Evolutionary conservation across 92 coral and sea anemone species (phyloP).

Genomic region (Virgularia gustaviana): DNA sequence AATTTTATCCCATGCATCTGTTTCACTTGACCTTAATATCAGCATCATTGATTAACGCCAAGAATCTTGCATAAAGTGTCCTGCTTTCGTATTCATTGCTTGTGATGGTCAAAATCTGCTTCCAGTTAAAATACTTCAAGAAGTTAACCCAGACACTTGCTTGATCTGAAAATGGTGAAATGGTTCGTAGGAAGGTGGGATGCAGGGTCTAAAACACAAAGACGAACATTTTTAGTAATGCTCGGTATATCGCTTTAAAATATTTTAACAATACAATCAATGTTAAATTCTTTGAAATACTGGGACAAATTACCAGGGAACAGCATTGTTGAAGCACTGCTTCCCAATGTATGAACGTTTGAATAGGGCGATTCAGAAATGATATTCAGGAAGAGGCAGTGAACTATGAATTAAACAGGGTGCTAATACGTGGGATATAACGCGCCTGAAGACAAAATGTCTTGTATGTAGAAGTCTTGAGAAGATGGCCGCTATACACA

Average conservation of each 20-base stretch:
- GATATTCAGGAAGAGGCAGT: no score
- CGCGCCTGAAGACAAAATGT: no score
- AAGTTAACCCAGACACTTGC: conserved; percentile 89
- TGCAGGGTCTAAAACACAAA: conserved; percentile 65
- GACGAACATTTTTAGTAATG: neutral
- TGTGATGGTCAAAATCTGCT: conserved; percentile 72
- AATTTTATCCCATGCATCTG: neutral
- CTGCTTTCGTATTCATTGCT: conserved; percentile 94
- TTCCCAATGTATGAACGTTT: no score
- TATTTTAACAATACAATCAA: no score
- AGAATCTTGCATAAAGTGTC: conserved; percentile 71
- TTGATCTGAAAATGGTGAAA: conserved; percentile 84
- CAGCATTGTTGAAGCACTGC: no score
- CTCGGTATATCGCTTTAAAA: neutral
- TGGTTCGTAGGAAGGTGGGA: conserved; percentile 81
- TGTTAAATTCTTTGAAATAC: no score
- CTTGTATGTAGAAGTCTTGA: no score
- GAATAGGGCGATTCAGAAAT: no score
- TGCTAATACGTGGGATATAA: no score
- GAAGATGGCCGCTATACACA: no score
- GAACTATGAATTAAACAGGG: no score
- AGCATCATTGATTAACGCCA: conserved; percentile 60
- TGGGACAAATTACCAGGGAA: no score
- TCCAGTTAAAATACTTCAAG: conserved; percentile 67
- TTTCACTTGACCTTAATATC: conserved; percentile 67